Evolutionary conservation across 2,113 vertebrate species (phyloP), one percentile per base, ranked within the genome.

Genomic region (Seriola aureovittata): DNA sequence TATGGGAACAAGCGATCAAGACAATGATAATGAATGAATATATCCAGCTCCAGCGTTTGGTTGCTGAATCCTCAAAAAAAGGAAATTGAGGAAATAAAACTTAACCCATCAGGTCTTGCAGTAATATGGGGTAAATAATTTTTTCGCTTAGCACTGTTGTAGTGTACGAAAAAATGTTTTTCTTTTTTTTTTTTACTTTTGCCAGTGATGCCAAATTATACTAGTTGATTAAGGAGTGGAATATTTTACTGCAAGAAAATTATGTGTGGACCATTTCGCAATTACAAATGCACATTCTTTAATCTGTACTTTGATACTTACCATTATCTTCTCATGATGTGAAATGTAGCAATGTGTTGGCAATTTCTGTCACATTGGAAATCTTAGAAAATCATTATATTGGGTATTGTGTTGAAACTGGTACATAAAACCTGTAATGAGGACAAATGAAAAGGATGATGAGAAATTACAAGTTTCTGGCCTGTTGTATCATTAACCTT

Each of bases 401-500:
- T 1, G 44, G 32, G 5, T 36, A n/a, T 40, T 23, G 4, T 54
- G 29, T 16, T 70, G 14, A 69, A 54, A 63, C 19, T n/a, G 36
- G 19, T 70, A 16, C 48, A 32, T 17, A 40, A 1, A 6, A 16
- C 1, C 17, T 71, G 38, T 17, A 59, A 52, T 29, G 14, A 57
- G 2, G 23, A 13, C 14, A 55, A 7, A 5, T 11, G 36, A 19
- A 7, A n/a, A 57, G 1, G 10, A 19, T 4, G 0, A 44, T 16
- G 2, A 23, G 38, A 44, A 17, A 38, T 25, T 9, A 25, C 3
- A 9, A 36, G 40, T 17, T 9, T 54, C n/a, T 13, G 17, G 44
- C 32, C 75, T 67, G 57, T 87, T 92, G 87, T 85, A 77, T 50
- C 57, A 62, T 58, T 52, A 69, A 75, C 69, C 65, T 81, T 88